Evolutionary conservation across 2,113 vertebrate species (phyloP), one percentile per base, ranked within the genome.

Genomic region (Myotis yumanensis): DNA sequence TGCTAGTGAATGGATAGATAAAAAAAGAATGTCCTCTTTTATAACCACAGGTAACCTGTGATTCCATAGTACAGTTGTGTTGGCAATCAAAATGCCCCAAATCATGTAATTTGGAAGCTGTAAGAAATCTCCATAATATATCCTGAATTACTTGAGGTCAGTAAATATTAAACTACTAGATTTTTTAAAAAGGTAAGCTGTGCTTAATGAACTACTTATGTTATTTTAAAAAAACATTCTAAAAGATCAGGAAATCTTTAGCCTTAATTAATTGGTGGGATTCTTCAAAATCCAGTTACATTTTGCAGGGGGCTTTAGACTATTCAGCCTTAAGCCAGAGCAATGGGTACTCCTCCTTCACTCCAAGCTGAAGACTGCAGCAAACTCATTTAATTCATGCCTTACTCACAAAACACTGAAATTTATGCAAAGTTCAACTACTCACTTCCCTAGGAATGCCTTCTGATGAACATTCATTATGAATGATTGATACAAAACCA

Each of bases 11-110:
- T 72, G 93, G 69, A 48, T 40, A 96, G 43, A 94, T 91, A 4
- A 95, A 92, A 92, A 97, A 95, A 48, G n/a, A 93, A 75, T 72
- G 17, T 11, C 69, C 23, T 96, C 30, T 80, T 95, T 94, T 95
- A 68, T 84, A 95, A 8, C 51, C 51, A 22, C 1, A 66, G 66
- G 18, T 43, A 95, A 79, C 51, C 64, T 75, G 10, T 91, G n/a
- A 91, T 84, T 84, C n/a, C 76, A 93, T 0, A 93, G 51, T 11
- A 91, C 76, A 11, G 4, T 15, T 86, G 20, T 43, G 11, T 12
- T 86, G 16, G 25, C 57, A 72, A 87, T 66, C 7, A 59, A 85
- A 89, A 90, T 72, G 87, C 77, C n/a, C 40, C n/a, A 86, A 93
- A 88, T 69, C 9, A 35, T 66, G 28, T 11, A 11, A 66, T 72